Conservation (phyloP, 2,888 invertebrate species). For the Epinotia nisella region DNA sequence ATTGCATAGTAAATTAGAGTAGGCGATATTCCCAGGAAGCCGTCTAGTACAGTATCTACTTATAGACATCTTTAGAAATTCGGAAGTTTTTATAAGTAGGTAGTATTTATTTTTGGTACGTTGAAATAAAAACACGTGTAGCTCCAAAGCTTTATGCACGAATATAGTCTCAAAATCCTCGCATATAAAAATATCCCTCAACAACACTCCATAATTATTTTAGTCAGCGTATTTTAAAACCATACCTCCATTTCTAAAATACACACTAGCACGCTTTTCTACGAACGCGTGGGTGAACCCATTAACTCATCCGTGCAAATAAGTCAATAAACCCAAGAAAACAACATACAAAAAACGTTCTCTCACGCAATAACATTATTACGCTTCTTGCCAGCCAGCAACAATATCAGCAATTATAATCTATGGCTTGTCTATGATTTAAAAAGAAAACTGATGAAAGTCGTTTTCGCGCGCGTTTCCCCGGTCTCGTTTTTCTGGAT, state of each 20-base stretch:
- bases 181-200: constrained; percentile 22
- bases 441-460: constrained; percentile 59
- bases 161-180: constrained; percentile 1
- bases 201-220: constrained; percentile 16
- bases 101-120: neutral
- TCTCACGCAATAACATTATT: constrained; percentile 38
- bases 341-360: constrained; percentile 10
- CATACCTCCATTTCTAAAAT: constrained; percentile 4
- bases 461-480: constrained; percentile 57
- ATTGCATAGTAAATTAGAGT: too few species aligned
- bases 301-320: constrained; percentile 27
- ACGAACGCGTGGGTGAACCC: constrained; percentile 33
- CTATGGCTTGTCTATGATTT: constrained; percentile 45
- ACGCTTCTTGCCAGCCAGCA: constrained; percentile 27
- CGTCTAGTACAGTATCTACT: too few species aligned
- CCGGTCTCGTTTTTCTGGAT: constrained; percentile 53
- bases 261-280: constrained; percentile 16
- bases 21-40: too few species aligned
- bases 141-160: neutral
- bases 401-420: constrained; percentile 26
- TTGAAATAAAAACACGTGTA: constrained; percentile 11
- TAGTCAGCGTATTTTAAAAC: neutral
- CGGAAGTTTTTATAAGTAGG: neutral
- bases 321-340: constrained; percentile 37
- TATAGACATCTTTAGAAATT: neutral